phyloP scores from a whole-genome alignment of 2,888 invertebrate species.

The Ichneumon xanthorius region DNA sequence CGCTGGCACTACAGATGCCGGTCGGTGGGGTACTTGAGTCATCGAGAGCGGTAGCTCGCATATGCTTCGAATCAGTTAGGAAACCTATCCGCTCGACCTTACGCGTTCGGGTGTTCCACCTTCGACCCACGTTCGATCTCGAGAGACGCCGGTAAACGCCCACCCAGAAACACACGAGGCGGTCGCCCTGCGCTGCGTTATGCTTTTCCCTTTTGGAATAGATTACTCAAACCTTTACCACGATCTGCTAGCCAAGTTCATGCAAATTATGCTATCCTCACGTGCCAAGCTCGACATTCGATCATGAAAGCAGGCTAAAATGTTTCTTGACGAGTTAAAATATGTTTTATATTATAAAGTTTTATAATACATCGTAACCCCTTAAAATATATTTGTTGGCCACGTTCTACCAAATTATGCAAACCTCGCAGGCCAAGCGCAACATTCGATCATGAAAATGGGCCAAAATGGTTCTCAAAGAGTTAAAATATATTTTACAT shows the following conservation, averaged over 20 bases:
- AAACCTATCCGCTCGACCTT: constrained; percentile 68
- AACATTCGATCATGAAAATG: too few relatives aligned
- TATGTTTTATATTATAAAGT: too few relatives aligned
- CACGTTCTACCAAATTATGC: neutral
- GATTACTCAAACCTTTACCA: neutral
- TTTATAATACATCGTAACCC: too few relatives aligned
- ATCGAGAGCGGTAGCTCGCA: constrained; percentile 76
- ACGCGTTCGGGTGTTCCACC: constrained; percentile 44
- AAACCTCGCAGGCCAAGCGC: too few relatives aligned
- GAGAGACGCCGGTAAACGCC: constrained; percentile 5
- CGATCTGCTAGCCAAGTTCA: neutral
- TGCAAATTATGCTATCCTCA: neutral
- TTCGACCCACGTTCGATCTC: constrained; percentile 34
- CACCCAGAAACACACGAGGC: constrained; percentile 62
- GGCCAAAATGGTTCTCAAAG: too few relatives aligned
- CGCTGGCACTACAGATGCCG: constrained; percentile 83
- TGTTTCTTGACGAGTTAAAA: too few relatives aligned
- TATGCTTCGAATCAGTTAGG: constrained; percentile 83
- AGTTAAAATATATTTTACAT: too few relatives aligned
- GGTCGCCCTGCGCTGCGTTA: constrained; percentile 6
- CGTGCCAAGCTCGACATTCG: too few relatives aligned
- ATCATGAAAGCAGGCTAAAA: too few relatives aligned
- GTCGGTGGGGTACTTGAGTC: constrained; percentile 73
- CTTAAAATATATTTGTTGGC: neutral
- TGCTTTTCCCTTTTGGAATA: neutral